Evolutionary conservation across 2,888 invertebrate species (phyloP).

Genomic region (Hymenopus coronatus): DNA sequence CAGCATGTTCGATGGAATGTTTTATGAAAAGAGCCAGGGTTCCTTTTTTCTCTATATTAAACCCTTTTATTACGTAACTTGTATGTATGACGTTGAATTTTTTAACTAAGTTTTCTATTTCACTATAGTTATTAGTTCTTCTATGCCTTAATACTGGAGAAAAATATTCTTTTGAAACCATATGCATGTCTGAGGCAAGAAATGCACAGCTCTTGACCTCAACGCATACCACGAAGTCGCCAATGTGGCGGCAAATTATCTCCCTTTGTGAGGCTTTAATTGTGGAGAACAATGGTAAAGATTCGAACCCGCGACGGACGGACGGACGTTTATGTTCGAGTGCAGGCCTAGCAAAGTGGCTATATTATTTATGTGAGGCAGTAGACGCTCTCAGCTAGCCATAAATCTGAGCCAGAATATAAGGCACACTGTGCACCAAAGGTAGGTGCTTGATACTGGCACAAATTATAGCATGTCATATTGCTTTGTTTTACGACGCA

Average conservation of each 20-base stretch:
- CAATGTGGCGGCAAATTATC: neutral
- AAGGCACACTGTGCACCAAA: neutral
- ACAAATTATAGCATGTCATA: neutral
- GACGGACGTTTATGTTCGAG: neutral
- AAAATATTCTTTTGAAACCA: neutral
- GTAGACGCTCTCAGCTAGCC: neutral
- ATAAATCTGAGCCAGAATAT: neutral
- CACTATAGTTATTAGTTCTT: neutral
- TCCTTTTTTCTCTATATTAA: too few relatives aligned
- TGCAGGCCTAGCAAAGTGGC: neutral
- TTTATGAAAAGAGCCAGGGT: too few relatives aligned
- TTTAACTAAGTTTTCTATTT: neutral
- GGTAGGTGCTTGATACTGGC: neutral
- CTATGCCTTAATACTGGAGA: neutral
- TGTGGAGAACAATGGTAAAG: neutral
- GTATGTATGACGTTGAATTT: neutral
- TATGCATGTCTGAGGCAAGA: neutral
- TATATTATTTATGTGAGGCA: neutral
- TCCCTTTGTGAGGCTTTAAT: neutral
- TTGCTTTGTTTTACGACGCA: neutral
- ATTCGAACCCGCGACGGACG: neutral
- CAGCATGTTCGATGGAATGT: too few relatives aligned
- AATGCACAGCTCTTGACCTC: neutral
- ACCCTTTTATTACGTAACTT: too few relatives aligned
- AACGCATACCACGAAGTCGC: neutral